Evolutionary conservation across 2,888 invertebrate species (phyloP).

Genomic region (Anthoptus insignis): DNA sequence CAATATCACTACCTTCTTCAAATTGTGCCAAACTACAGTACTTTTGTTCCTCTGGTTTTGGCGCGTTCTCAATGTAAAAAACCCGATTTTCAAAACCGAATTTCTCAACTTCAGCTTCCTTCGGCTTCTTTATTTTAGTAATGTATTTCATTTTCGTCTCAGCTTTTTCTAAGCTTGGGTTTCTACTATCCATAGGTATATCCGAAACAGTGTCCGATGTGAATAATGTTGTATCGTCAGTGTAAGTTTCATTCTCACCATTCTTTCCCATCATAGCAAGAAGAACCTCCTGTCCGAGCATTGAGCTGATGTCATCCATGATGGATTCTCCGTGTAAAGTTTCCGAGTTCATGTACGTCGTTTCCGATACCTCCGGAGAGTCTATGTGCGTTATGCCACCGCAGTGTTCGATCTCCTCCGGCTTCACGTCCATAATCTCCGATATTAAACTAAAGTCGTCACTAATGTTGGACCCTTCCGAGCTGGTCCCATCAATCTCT

Average conservation of each 20-base stretch:
- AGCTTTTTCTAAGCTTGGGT: slow-evolving; percentile 85
- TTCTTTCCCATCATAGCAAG: slow-evolving; percentile 89
- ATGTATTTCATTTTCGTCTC: slow-evolving; percentile 87
- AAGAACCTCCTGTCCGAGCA: slow-evolving; percentile 90
- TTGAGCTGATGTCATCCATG: slow-evolving; percentile 93
- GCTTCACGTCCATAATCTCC: slow-evolving; percentile 88
- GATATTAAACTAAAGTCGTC: slow-evolving; percentile 91
- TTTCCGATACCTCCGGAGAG: slow-evolving; percentile 93
- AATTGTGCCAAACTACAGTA: slow-evolving; percentile 94
- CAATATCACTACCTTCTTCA: slow-evolving; percentile 94
- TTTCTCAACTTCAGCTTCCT: slow-evolving; percentile 82
- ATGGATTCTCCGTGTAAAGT: slow-evolving; percentile 92
- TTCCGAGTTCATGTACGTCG: slow-evolving; percentile 90
- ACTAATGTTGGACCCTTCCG: slow-evolving; percentile 89
- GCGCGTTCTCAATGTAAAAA: slow-evolving; percentile 86
- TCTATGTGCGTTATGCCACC: slow-evolving; percentile 93
- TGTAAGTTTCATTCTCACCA: slow-evolving; percentile 89
- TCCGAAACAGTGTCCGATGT: slow-evolving; percentile 86
- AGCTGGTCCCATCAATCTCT: slow-evolving; percentile 86
- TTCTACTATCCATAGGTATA: slow-evolving; percentile 82
- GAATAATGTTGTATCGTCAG: slow-evolving; percentile 90
- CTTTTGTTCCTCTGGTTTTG: slow-evolving; percentile 86
- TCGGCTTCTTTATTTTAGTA: slow-evolving; percentile 77
- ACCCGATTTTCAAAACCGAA: slow-evolving; percentile 92
- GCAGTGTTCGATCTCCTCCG: slow-evolving; percentile 74